A percentile compares a stretch with the other conserved stretches of the same genome.
Evolutionary conservation across 2,888 invertebrate genomes (phyloP).

Genomic region (Deladenus siricidicola): DNA sequence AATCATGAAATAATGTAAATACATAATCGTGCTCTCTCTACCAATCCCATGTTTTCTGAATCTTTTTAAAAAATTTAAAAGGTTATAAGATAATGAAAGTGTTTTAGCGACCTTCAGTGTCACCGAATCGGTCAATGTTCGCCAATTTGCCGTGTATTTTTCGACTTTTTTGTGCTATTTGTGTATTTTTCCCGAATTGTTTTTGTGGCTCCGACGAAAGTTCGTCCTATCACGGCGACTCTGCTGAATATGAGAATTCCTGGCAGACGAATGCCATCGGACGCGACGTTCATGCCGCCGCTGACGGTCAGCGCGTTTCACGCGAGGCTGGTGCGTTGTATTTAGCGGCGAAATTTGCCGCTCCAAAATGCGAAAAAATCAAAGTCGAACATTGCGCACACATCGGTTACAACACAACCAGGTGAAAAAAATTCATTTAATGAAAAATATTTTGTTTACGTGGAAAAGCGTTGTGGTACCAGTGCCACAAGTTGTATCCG

Average conservation of each 20-base stretch:
- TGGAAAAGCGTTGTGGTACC: not conserved
- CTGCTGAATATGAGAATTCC: too few species aligned
- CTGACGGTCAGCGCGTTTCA: not conserved
- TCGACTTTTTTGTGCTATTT: not conserved
- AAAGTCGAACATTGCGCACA: constrained; percentile 11
- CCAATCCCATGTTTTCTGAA: too few species aligned
- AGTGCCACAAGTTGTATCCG: not conserved
- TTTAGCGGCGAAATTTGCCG: not conserved
- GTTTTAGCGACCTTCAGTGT: too few species aligned
- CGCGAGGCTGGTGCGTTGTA: not conserved
- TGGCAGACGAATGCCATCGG: too few species aligned
- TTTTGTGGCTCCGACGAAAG: not conserved
- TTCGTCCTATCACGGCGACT: too few species aligned
- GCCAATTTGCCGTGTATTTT: not conserved
- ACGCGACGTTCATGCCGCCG: too few species aligned
- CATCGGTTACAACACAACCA: constrained; percentile 17
- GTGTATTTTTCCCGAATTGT: not conserved
- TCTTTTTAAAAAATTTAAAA: too few species aligned
- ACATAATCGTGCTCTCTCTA: too few species aligned
- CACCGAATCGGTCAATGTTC: too few species aligned
- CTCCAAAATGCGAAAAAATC: constrained; percentile 14
- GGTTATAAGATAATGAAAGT: too few species aligned
- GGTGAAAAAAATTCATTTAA: not conserved
- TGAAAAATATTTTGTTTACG: not conserved
- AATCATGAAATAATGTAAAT: too few species aligned